phyloP scores from a whole-genome alignment of 1,140 invertebrate species.

The Leptinotarsa lineolata region DNA sequence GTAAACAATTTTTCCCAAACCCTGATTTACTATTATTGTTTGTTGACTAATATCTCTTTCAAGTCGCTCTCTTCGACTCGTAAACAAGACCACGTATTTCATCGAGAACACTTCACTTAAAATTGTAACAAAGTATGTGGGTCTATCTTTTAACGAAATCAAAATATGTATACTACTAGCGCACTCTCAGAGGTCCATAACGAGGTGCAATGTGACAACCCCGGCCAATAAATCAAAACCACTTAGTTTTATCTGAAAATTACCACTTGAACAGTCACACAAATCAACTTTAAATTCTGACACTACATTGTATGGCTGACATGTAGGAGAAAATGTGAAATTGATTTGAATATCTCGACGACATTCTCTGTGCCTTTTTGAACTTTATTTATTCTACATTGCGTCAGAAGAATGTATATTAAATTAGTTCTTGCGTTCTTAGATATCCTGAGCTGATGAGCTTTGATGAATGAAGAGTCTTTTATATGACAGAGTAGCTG shows the following conservation, averaged over 20 bases:
- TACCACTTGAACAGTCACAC: conserved; percentile 30
- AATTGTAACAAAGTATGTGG: not conserved
- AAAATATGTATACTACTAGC: conserved; percentile 14
- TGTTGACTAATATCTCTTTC: not conserved
- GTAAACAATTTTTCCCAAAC: too few species aligned
- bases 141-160: conserved; percentile 27
- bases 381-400: not conserved
- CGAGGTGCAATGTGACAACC: conserved; percentile 30
- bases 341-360: conserved; percentile 30
- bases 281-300: conserved; percentile 33
- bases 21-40: not conserved
- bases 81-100: not conserved
- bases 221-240: conserved; percentile 29
- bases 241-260: conserved; percentile 33
- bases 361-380: not conserved
- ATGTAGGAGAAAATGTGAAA: conserved; percentile 33
- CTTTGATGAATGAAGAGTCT: too few species aligned
- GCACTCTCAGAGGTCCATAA: conserved; percentile 22
- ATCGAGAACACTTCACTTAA: conserved; percentile 12
- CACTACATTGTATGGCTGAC: conserved; percentile 27
- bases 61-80: not conserved
- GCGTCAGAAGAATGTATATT: not conserved
- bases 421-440: not conserved
- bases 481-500: too few species aligned
- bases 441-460: not conserved